These are phyloP conservation scores for Recurvirostra avosetta DNA, from an alignment of 2,113 vertebrate species.

Conservation along the genomic window DNA sequence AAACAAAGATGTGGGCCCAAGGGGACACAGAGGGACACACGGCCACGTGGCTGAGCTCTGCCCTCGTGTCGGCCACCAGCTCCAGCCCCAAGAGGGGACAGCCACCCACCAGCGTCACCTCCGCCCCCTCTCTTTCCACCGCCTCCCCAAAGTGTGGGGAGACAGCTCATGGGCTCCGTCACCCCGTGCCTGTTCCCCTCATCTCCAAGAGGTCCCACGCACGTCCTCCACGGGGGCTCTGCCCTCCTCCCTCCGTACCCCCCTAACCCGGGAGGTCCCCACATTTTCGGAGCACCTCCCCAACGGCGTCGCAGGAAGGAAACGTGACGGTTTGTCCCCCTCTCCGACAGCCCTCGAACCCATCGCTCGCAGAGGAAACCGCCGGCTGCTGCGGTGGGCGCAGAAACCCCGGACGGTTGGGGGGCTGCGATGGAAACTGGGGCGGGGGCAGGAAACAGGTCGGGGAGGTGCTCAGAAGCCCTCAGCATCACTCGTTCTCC, in stretches of 20 bases:
- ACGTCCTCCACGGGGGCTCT: accelerated
- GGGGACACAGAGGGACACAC: not conserved
- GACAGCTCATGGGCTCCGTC: not conserved
- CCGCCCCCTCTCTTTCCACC: not conserved
- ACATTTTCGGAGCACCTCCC: accelerated
- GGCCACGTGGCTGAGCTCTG: accelerated
- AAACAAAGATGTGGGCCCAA: not conserved
- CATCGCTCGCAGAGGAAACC: not conserved
- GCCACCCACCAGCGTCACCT: not conserved
- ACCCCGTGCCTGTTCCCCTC: accelerated
- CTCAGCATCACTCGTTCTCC: not conserved
- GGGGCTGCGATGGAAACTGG: not conserved
- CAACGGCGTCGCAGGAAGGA: accelerated
- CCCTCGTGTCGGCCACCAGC: not conserved
- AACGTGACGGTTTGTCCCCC: accelerated
- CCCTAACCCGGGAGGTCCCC: accelerated
- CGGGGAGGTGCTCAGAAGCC: accelerated
- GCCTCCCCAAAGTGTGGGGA: not conserved
- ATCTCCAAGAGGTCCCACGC: not conserved
- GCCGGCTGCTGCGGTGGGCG: accelerated
- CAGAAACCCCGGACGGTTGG: accelerated
- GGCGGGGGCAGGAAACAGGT: not conserved
- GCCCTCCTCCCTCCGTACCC: accelerated
- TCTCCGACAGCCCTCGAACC: accelerated
- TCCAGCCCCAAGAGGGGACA: not conserved